A percentile compares a stretch with the other conserved stretches of the same genome.
Evolutionary conservation across 2,113 vertebrate species (phyloP).

Genomic region (Pangasianodon hypophthalmus): DNA sequence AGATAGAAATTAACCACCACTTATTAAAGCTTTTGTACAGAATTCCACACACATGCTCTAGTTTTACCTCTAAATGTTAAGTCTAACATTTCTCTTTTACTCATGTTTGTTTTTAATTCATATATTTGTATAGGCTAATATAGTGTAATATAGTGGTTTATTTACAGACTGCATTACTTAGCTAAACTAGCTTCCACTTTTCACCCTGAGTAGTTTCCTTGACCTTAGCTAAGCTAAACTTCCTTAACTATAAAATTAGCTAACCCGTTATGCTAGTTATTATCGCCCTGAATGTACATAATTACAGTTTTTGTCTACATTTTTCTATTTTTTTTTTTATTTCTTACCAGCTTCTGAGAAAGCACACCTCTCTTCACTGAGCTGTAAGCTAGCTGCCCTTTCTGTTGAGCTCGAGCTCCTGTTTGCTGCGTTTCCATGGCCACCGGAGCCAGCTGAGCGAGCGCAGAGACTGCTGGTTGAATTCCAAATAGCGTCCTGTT

Average conservation of each 20-base stretch:
- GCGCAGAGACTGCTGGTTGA: background rate
- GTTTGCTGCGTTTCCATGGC: conserved; percentile 65
- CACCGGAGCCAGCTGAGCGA: conserved; percentile 51
- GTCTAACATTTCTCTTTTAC: background rate
- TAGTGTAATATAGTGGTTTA: background rate
- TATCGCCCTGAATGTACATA: background rate
- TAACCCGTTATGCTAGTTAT: background rate
- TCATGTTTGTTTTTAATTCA: background rate
- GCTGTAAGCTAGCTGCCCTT: background rate
- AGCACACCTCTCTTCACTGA: no score
- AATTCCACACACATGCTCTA: no score
- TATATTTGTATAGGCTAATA: background rate
- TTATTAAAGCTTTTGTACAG: no score
- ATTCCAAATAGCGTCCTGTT: background rate
- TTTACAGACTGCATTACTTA: background rate
- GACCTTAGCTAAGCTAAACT: background rate
- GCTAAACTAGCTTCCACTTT: background rate
- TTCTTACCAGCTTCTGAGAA: background rate
- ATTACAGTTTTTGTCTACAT: background rate
- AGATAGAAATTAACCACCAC: no score
- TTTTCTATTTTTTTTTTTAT: background rate
- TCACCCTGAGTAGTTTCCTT: background rate
- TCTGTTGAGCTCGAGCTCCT: background rate
- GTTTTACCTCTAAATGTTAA: background rate
- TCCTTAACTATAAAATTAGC: background rate